Evolutionary conservation across 23 tunicate species (phyloP).

Genomic region (Phallusia fumigata): DNA sequence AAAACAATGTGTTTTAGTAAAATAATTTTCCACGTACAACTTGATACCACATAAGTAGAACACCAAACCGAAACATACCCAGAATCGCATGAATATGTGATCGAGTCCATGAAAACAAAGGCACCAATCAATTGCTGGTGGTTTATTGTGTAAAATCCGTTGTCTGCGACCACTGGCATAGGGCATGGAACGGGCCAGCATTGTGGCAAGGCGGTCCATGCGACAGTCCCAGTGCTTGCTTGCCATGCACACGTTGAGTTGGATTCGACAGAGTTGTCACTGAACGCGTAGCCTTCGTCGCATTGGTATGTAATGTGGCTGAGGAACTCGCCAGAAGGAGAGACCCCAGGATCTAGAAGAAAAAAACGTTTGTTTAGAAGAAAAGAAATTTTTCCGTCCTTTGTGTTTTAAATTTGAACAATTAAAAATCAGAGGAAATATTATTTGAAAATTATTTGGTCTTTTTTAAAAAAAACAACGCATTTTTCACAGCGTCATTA

Average conservation of each 20-base stretch:
- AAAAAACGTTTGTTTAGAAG: no score
- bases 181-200: constrained; percentile 48
- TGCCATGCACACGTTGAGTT: constrained; percentile 36
- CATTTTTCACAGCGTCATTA: no score
- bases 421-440: no score
- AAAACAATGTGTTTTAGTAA: no score
- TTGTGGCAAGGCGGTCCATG: constrained; percentile 28
- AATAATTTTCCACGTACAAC: no score
- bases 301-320: constrained; percentile 24
- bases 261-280: not conserved
- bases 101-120: constrained; percentile 30
- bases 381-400: no score
- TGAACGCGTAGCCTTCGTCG: constrained; percentile 36
- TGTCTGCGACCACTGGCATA: constrained; percentile 4
- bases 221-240: constrained; percentile 21
- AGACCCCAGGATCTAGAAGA: not conserved
- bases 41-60: constrained; percentile 18
- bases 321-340: not conserved
- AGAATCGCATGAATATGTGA: constrained; percentile 31
- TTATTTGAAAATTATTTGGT: no score
- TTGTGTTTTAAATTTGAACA: no score
- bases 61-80: constrained; percentile 15
- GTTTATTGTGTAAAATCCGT: not conserved
- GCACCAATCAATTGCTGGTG: not conserved
- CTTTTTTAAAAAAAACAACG: no score